Evolutionary conservation across 2,797 vertebrate species (phyloP), one percentile per base, ranked within the genome.

Genomic region (Pangasius larnaudii): DNA sequence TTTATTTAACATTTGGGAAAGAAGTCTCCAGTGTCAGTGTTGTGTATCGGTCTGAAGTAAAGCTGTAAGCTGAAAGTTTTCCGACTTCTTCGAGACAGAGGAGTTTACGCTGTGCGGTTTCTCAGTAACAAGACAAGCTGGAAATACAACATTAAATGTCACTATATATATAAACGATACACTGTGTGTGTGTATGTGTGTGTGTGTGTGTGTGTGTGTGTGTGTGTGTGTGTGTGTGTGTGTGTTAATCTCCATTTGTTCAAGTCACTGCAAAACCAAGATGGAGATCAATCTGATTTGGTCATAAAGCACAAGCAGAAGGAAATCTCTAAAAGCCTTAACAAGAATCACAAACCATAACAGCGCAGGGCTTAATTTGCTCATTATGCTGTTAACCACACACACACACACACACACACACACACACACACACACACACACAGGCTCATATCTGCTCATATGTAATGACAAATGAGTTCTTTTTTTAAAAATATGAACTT

Each of bases 341-440:
- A 33, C 75, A 75, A 42, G 61, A 65, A 72, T 84, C 39, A 86
- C 86, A 82, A 93, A 89, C 75, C 67, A 88, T 77, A 87, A 87
- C 77, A 63, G 16, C 3, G 81, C 2, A 42, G 51, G 77, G 87
- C 75, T 82, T 84, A 84, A 77, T 71, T 39, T 56, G 27, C n/a
- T 82, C 84, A 65, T 53, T 46, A 51, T 77, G 8, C 9, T 51
- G 42, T 77, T 36, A 42, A 71, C 24, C 58, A 61, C 58, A 0
- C 58, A 27, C 58, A 24, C 58, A 59, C 19, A 59, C 19, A 24
- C 58, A 58, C 56, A 58, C 56, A 58, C 56, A 58, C 58, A 6
- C 58, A 59, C 56, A 59, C 19, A 22, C 58, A 59, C 58, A 6
- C 56, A 58, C 58, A 59, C 58, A 59, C 58, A 59, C 58, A 58